Evolutionary conservation across 2,888 invertebrate species (phyloP).

Genomic region (Sarcophaga caerulescens): DNA sequence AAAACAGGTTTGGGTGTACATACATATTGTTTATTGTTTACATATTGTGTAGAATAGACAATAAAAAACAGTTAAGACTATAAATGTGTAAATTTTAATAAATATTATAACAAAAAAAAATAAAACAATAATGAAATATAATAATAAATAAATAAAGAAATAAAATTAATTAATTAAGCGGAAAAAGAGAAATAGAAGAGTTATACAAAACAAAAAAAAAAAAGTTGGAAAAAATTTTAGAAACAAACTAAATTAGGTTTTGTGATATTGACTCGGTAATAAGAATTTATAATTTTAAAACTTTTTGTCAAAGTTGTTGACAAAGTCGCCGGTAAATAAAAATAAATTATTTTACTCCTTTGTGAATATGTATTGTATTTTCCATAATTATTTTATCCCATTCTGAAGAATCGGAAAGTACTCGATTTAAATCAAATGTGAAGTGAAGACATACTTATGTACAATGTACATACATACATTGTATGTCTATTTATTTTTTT

Average conservation of each 20-base stretch:
- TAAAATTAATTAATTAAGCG: not conserved
- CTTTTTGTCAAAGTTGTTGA: too few species aligned
- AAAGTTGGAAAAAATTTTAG: too few species aligned
- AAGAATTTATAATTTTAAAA: too few species aligned
- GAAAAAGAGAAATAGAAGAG: not conserved
- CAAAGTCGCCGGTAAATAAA: too few species aligned
- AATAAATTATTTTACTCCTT: too few species aligned
- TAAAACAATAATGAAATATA: conserved; percentile 13
- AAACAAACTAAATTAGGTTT: too few species aligned
- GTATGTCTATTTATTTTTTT: not conserved
- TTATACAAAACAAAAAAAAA: too few species aligned
- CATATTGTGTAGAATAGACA: conserved; percentile 44
- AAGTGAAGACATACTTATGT: not conserved
- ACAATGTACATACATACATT: too few species aligned
- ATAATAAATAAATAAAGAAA: not conserved
- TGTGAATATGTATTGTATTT: too few species aligned
- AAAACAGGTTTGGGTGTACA: too few species aligned
- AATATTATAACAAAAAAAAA: conserved; percentile 41
- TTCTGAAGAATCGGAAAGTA: not conserved
- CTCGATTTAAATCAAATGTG: not conserved
- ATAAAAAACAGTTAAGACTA: conserved; percentile 48
- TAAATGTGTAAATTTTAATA: conserved; percentile 65
- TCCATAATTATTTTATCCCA: not conserved
- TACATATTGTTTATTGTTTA: conserved; percentile 22
- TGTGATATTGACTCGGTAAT: too few species aligned